These are phyloP conservation scores for Archaeoteleia sp. DNA, from an alignment of 2,888 invertebrate genomes.

Conservation along the genomic window DNA sequence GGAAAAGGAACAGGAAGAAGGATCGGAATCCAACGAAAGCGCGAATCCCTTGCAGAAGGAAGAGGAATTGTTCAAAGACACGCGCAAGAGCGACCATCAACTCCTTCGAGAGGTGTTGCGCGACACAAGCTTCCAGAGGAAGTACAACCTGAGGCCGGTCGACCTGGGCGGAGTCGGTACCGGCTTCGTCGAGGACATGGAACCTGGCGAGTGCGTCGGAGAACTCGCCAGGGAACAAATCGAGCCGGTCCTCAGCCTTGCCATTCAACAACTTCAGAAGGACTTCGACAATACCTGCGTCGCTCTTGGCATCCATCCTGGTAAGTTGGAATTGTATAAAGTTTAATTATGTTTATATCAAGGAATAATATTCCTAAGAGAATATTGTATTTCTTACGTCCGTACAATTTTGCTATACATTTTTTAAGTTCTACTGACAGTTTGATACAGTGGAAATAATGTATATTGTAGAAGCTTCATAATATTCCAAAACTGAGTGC, in stretches of 20 bases:
- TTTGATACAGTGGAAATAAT: too few species aligned
- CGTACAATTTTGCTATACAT: too few species aligned
- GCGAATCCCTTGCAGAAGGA: conserved; percentile 56
- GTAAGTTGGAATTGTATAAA: conserved; percentile 77
- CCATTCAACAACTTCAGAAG: conserved; percentile 89
- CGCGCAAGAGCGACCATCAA: conserved; percentile 79
- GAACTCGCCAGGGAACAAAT: conserved; percentile 84
- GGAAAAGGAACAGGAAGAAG: conserved; percentile 27
- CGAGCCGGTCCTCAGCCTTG: conserved; percentile 88
- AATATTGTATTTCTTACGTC: too few species aligned
- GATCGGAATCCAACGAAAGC: conserved; percentile 10
- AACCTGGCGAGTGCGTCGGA: conserved; percentile 79
- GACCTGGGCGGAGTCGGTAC: conserved; percentile 79
- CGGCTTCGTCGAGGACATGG: conserved; percentile 78
- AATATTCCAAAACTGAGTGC: too few species aligned
- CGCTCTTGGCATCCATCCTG: conserved; percentile 90
- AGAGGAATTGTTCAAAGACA: conserved; percentile 63
- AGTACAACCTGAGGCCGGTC: conserved; percentile 87
- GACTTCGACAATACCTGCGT: conserved; percentile 91
- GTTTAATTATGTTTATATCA: too few species aligned
- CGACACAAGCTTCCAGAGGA: conserved; percentile 90
- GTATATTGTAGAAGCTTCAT: too few species aligned
- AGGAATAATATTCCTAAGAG: too few species aligned
- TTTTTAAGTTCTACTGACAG: too few species aligned
- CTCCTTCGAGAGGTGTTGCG: conserved; percentile 86